A percentile compares a stretch with the other conserved stretches of the same genome.
Conservation (phyloP, 2,888 invertebrate species). For the Macrophya annulata region DNA sequence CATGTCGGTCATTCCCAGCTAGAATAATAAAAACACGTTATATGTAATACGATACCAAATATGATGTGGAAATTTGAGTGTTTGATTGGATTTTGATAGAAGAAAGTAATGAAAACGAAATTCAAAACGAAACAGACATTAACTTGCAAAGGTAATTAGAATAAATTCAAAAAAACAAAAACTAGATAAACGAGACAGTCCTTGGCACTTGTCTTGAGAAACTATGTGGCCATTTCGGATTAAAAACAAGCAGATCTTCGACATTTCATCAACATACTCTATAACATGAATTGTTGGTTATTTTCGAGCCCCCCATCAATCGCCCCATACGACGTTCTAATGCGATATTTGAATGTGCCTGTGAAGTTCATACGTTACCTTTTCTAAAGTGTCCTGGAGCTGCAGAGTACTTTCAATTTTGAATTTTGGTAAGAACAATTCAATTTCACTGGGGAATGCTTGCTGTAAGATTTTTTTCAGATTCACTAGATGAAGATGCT, state of each 20-base stretch:
- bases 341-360: not conserved
- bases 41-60: too few species aligned
- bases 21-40: not conserved
- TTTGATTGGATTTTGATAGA: too few species aligned
- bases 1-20: constrained; percentile 22
- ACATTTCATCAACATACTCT: not conserved
- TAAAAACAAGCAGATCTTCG: not conserved
- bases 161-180: too few species aligned
- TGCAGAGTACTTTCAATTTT: constrained; percentile 89
- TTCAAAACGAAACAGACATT: too few species aligned
- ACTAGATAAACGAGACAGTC: too few species aligned
- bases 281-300: not conserved
- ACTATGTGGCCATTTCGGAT: not conserved
- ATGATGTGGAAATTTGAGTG: too few species aligned
- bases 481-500: constrained; percentile 72
- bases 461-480: not conserved
- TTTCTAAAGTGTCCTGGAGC: constrained; percentile 83
- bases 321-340: not conserved
- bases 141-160: too few species aligned
- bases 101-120: too few species aligned
- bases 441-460: constrained; percentile 80
- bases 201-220: too few species aligned
- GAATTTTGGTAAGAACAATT: constrained; percentile 89
- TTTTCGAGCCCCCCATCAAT: not conserved
- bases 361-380: constrained; percentile 81